A percentile compares a stretch with the other conserved stretches of the same genome.
Evolutionary conservation across 2,888 invertebrate species (phyloP).

Genomic region (Bugula neritina): DNA sequence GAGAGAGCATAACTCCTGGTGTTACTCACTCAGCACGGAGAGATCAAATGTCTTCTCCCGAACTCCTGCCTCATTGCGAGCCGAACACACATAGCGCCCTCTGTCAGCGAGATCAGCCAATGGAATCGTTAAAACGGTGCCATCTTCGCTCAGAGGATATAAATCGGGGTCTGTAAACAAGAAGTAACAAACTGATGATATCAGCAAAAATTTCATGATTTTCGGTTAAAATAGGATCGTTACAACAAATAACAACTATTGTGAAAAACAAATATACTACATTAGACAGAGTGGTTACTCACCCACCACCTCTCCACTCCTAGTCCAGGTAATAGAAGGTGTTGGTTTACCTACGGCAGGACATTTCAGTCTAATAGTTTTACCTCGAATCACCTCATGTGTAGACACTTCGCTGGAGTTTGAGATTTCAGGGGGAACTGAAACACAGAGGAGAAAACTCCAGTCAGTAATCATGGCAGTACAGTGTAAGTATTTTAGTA

Average conservation of each 20-base stretch:
- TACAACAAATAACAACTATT: too few relatives aligned
- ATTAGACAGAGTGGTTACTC: too few relatives aligned
- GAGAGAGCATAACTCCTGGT: too few relatives aligned
- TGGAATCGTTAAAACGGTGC: slow-evolving; percentile 32
- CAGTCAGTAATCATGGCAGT: too few relatives aligned
- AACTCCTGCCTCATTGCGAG: slow-evolving; percentile 55
- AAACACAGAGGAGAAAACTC: slow-evolving; percentile 30
- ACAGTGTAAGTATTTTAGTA: too few relatives aligned
- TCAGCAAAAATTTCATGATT: too few relatives aligned
- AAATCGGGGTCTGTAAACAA: slow-evolving; percentile 19
- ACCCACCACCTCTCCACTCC: slow-evolving; percentile 38
- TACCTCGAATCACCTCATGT: slow-evolving; percentile 41
- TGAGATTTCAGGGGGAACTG: slow-evolving; percentile 55
- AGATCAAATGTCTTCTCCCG: slow-evolving; percentile 53
- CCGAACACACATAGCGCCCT: slow-evolving; percentile 53
- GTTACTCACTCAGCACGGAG: slow-evolving; percentile 59
- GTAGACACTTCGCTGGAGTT: slow-evolving; percentile 40
- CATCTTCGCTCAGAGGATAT: slow-evolving; percentile 10
- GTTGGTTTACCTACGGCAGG: slow-evolving; percentile 54
- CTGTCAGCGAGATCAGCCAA: slow-evolving; percentile 38
- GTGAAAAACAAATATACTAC: too few relatives aligned
- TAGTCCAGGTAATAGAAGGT: slow-evolving; percentile 54
- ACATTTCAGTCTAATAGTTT: slow-evolving; percentile 52
- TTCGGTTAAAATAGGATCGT: too few relatives aligned
- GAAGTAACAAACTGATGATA: too few relatives aligned